phyloP scores from a whole-genome alignment of 2,797 vertebrate genomes.

The Spizella passerina region DNA sequence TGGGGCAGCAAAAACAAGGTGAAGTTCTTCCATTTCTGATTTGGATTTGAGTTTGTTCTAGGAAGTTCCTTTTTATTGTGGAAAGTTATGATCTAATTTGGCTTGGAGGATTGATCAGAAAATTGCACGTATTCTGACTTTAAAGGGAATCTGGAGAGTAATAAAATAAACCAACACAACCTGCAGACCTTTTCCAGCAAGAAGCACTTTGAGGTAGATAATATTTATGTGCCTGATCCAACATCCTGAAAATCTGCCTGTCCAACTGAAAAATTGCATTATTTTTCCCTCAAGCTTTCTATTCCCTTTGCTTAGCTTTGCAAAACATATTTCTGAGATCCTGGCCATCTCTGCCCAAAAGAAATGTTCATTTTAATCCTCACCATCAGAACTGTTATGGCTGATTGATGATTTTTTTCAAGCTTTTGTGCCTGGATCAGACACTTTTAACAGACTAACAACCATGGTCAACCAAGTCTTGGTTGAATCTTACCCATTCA shows the following conservation, averaged over 20 bases:
- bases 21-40: background rate
- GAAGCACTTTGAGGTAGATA: background rate
- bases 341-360: background rate
- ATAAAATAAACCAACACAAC: background rate
- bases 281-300: background rate
- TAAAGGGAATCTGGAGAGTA: background rate
- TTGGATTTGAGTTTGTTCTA: background rate
- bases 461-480: background rate
- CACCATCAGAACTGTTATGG: background rate
- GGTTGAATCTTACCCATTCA: background rate
- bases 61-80: background rate
- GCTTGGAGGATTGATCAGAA: background rate
- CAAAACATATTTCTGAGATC: background rate
- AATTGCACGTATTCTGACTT: background rate
- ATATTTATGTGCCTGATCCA: background rate
- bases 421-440: background rate
- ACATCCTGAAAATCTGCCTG: background rate
- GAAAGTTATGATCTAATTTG: background rate
- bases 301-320: background rate
- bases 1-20: background rate
- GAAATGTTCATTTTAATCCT: background rate
- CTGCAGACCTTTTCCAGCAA: background rate
- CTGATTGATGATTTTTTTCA: background rate
- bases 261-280: background rate
- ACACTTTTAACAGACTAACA: background rate